Evolutionary conservation across 2,797 vertebrate species (phyloP), one percentile per base, ranked within the genome.

Genomic region (Fistularia tabacaria): DNA sequence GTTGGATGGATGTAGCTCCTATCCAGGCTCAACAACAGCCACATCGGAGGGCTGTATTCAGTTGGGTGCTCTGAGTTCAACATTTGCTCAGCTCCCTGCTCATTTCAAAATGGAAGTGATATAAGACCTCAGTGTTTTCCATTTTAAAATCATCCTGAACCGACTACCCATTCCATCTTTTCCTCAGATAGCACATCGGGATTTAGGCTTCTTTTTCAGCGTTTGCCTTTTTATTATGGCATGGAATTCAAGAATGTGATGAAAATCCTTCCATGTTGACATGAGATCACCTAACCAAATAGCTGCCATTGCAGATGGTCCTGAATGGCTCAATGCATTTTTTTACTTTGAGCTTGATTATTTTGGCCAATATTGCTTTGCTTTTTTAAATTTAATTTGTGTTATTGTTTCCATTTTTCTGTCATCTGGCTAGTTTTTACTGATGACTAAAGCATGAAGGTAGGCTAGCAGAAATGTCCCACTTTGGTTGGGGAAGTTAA

Each of bases 291-390:
- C 66, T 62, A 59, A 46, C 53, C 71, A 64, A 73, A 57, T 6
- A 59, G 39, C 70, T 67, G 63, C 64, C 51, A 37, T 45, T 45
- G 51, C 54, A 63, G 54, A 67, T 62, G 57, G 36, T 69, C 61
- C 58, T 54, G 62, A 83, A 74, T 72, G 71, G 69, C 80, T 67
- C 48, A 14, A 36, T 71, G 73, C 74, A 66, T 75, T 45, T 10
- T 56, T 52, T 63, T 76, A 46, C 45, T 59, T 59, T 68, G 66
- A 71, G 85, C 81, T 79, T 87, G 52, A 75, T 81, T 80, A 48
- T 61, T 84, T 86, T 85, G 80, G 25, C 25, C 80, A 71, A 54
- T 60, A 68, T 51, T 54, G 70, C 79, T 85, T 81, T 68, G 78
- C 69, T 80, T 83, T 64, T 51, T 78, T 75, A 51, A 10, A 57